Evolutionary conservation across 37 sponge, comb jelly and placozoan genomes (phyloP).

Genomic region (Halisarca cf. caerulea): DNA sequence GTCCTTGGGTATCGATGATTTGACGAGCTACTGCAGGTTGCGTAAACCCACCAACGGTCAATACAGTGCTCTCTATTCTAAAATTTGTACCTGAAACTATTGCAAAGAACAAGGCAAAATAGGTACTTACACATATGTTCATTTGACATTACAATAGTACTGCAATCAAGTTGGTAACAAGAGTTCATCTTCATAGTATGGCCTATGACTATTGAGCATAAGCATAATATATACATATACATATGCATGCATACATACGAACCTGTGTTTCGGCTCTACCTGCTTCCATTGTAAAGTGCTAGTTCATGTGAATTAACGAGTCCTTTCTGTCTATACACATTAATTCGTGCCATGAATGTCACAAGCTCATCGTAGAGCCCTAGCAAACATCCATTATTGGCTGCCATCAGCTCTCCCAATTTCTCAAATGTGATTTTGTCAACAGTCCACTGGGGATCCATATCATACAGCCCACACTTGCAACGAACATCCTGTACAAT

Average conservation of each 20-base stretch:
- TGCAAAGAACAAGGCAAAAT: neutral
- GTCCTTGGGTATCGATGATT: constrained; percentile 29
- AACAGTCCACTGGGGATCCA: constrained; percentile 34
- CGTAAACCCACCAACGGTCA: constrained; percentile 43
- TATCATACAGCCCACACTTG: neutral
- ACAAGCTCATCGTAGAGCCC: constrained; percentile 58
- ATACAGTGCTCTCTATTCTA: constrained; percentile 31
- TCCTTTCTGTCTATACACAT: constrained; percentile 24
- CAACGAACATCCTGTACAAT: neutral
- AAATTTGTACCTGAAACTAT: constrained; percentile 44
- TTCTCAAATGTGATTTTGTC: constrained; percentile 53
- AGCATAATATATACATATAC: too few relatives aligned
- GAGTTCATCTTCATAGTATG: too few relatives aligned
- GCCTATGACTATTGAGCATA: too few relatives aligned
- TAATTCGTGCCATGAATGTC: constrained; percentile 49
- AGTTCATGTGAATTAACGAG: constrained; percentile 49
- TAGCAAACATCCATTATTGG: constrained; percentile 21
- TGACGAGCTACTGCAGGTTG: constrained; percentile 45
- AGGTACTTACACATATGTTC: neutral
- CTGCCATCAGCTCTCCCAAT: constrained; percentile 62
- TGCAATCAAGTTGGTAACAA: neutral
- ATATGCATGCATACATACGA: too few relatives aligned
- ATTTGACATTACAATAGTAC: neutral
- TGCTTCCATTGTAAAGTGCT: constrained; percentile 30
- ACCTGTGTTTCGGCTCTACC: constrained; percentile 51